phyloP scores from a whole-genome alignment of 92 coral and sea anemone species.

The Montipora capitata region DNA sequence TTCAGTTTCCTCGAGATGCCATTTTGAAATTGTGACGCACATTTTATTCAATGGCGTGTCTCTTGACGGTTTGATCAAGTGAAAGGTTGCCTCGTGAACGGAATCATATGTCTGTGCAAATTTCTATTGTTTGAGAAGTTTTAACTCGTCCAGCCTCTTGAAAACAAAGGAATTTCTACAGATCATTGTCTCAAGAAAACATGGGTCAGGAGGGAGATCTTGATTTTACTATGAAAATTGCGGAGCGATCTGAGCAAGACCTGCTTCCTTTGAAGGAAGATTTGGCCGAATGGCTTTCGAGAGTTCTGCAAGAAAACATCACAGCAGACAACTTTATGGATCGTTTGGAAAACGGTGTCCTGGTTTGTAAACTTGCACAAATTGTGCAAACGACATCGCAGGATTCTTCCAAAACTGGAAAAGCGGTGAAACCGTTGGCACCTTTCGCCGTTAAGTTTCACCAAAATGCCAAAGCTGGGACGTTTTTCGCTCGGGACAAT shows the following conservation, averaged over 20 bases:
- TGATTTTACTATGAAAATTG: constrained; percentile 70
- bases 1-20: constrained; percentile 30
- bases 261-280: constrained; percentile 94
- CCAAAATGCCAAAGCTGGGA: constrained; percentile 95
- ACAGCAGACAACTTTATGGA: constrained; percentile 91
- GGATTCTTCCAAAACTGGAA: constrained; percentile 70
- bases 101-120: not conserved
- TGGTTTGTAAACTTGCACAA: constrained; percentile 96
- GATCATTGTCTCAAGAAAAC: constrained; percentile 12
- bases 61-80: not conserved
- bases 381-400: constrained; percentile 88
- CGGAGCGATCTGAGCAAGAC: constrained; percentile 88
- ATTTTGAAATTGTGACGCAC: constrained; percentile 6
- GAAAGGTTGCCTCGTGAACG: constrained; percentile 33
- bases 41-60: not conserved
- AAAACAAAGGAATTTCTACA: constrained; percentile 24
- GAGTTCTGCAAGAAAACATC: constrained; percentile 87
- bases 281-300: constrained; percentile 91
- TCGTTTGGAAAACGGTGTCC: constrained; percentile 91
- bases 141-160: not conserved
- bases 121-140: constrained; percentile 2
- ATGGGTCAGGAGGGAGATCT: constrained; percentile 35
- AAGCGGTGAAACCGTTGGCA: constrained; percentile 71
- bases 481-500: constrained; percentile 97
- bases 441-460: constrained; percentile 82